Conservation (phyloP, 1,140 invertebrate genomes). For the Polyergus mexicanus region DNA sequence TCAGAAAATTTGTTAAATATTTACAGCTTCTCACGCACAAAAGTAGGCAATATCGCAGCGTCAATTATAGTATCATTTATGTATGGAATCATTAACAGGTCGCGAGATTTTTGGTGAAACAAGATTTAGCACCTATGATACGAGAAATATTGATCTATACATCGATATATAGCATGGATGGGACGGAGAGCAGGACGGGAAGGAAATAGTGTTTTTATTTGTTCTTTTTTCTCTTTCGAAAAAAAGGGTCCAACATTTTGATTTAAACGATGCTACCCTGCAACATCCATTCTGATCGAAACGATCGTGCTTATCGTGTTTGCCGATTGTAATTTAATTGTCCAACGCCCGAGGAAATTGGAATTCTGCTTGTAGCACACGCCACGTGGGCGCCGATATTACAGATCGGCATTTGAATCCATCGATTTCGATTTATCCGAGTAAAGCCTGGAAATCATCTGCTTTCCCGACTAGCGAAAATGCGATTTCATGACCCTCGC, state of each 20-base stretch:
- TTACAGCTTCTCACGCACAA: not conserved
- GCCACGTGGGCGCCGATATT: slow-evolving; percentile 71
- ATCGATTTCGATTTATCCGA: slow-evolving; percentile 76
- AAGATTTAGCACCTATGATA: slow-evolving; percentile 15
- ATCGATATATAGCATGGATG: slow-evolving; percentile 12
- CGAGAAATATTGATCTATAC: slow-evolving; percentile 33
- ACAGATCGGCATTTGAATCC: slow-evolving; percentile 74
- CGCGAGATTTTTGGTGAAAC: slow-evolving; percentile 1
- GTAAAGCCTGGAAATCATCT: slow-evolving; percentile 68
- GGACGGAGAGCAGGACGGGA: too few species aligned
- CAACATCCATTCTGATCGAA: slow-evolving; percentile 74
- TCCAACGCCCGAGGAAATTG: slow-evolving; percentile 83
- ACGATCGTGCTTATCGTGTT: slow-evolving; percentile 80
- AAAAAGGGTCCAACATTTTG: slow-evolving; percentile 65
- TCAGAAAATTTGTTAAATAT: slow-evolving; percentile 59
- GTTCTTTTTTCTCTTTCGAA: not conserved
- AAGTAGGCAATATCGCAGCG: slow-evolving; percentile 3
- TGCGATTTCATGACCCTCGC: slow-evolving; percentile 65
- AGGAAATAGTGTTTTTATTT: slow-evolving; percentile 35
- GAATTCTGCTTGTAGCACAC: slow-evolving; percentile 78
- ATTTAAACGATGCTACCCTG: slow-evolving; percentile 70
- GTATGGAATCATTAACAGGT: slow-evolving; percentile 17
- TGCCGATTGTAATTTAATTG: slow-evolving; percentile 85
- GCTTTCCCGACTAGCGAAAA: slow-evolving; percentile 72
- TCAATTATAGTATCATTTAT: slow-evolving; percentile 38